Base-by-base conservation (phyloP, 1,140 invertebrate species). In the Drosophila kanapiae region DNA sequence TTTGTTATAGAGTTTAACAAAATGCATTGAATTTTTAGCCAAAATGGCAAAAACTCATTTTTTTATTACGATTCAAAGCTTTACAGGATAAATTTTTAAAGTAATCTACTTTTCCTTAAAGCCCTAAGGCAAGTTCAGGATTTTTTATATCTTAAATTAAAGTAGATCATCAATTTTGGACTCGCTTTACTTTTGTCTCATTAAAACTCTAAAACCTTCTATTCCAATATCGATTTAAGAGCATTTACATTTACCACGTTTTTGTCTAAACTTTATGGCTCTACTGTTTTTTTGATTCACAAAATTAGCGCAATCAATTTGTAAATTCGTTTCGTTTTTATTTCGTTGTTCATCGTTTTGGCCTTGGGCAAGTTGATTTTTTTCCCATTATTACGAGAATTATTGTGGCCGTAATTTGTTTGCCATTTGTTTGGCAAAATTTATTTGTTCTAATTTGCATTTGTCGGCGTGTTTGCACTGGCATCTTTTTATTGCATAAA, bases 371-470 rank as follows among this genome's bases (percentile, higher is more conserved):
- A 70, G 67, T 70, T 68, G 67, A 70, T 70, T 68, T 76, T 75
- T 31, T 49, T 40, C 27, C 42, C 74, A 76, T 76, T 76, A 76
- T 65, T 75, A 65, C 53, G 60, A 62, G 47, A 76, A 76, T 75
- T 54, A 75, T 65, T 64, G 60, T 64, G 60, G 59, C 70, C 45
- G 63, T 64, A 76, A 76, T 76, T 76, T 77, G 56, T 68, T 76
- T 75, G 48, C 61, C 51, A 57, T 71, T 71, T 70, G 68, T 71
- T 59, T 49, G 69, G 69, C 42, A 33, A 53, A 77, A 77, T 77
- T 77, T 77, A 77, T 77, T 60, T 77, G 62, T 68, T 69, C 40
- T 68, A 76, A 68, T 77, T 77, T 77, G 72, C 72, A 77, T 77
- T 77, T 54, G 60, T 13, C 8, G 13, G 60, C 42, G 53, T 71